These are phyloP conservation scores for Cynopterus sphinx DNA, from an alignment of 2,797 vertebrate species.

Conservation along the genomic window DNA sequence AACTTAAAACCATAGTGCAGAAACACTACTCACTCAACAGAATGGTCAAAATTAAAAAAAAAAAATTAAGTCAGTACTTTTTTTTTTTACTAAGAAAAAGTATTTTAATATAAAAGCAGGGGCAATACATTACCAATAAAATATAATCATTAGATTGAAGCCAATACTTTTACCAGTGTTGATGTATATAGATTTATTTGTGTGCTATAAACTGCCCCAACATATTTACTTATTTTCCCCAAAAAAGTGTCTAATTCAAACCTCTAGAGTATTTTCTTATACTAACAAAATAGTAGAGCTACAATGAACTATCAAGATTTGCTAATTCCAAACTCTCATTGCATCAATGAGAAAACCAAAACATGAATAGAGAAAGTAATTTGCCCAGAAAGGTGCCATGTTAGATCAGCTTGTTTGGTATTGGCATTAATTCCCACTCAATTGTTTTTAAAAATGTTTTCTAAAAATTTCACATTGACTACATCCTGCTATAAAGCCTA, in stretches of 20 bases:
- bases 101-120: not conserved
- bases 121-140: not conserved
- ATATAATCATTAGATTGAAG: not conserved
- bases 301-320: not conserved
- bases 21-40: not conserved
- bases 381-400: not conserved
- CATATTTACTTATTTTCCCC: not conserved
- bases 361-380: not conserved
- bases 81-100: not conserved
- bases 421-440: not conserved
- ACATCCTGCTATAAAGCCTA: not conserved
- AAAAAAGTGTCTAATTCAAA: not conserved
- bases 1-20: not conserved
- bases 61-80: not conserved
- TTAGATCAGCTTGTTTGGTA: not conserved
- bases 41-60: not conserved
- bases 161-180: not conserved
- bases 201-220: not conserved
- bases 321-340: not conserved
- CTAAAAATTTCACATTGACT: not conserved
- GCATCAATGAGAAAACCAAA: not conserved
- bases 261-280: not conserved
- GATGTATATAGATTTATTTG: not conserved
- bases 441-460: not conserved
- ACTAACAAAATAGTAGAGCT: not conserved